These are phyloP conservation scores for Palythoa caribaeorum DNA, from an alignment of 92 coral and sea anemone species.

Conservation along the genomic window DNA sequence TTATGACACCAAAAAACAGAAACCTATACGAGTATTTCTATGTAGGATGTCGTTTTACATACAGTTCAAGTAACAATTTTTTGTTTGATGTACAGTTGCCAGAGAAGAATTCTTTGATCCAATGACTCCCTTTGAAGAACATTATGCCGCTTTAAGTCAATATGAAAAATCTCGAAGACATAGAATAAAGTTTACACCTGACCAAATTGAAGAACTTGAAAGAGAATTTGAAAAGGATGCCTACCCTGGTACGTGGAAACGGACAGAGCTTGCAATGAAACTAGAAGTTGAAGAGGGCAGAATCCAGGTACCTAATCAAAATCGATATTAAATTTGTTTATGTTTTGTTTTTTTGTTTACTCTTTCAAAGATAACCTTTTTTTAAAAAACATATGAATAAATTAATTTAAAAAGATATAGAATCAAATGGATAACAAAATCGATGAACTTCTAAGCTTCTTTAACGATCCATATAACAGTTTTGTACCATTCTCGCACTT, in stretches of 20 bases:
- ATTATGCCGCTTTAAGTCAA: slow-evolving; percentile 27
- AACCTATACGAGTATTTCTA: neutral
- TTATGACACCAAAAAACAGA: neutral
- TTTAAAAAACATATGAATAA: neutral
- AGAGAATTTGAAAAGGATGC: slow-evolving; percentile 23
- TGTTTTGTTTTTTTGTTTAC: neutral
- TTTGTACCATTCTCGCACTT: no score
- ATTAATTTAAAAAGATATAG: no score
- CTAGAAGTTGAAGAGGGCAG: slow-evolving; percentile 21
- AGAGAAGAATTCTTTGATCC: neutral
- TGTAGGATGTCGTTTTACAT: neutral
- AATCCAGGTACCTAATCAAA: slow-evolving; percentile 4
- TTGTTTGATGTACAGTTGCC: slow-evolving; percentile 7
- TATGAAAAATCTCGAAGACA: neutral
- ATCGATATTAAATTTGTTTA: neutral
- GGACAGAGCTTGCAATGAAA: slow-evolving; percentile 17
- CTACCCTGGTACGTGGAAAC: slow-evolving; percentile 28
- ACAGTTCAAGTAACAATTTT: neutral
- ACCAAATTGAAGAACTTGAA: slow-evolving; percentile 32
- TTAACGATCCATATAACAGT: no score
- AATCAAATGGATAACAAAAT: no score
- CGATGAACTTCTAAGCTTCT: no score
- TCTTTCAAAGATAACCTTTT: neutral
- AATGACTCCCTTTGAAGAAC: slow-evolving; percentile 25
- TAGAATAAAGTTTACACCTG: slow-evolving; percentile 1